Conservation (phyloP, 2,113 vertebrate species). For the Rhabdornis inornatus region DNA sequence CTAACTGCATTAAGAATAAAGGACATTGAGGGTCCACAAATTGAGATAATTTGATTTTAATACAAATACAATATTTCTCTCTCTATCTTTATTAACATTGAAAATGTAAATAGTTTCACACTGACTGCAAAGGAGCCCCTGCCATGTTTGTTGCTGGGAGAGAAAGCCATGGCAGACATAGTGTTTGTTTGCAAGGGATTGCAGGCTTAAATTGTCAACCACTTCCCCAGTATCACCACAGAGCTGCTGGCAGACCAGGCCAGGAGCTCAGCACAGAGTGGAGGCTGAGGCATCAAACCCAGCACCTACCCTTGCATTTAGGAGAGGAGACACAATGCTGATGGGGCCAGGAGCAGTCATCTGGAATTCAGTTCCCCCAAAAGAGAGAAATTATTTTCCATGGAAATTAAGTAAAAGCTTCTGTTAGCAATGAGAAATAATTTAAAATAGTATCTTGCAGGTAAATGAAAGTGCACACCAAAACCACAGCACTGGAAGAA, state of each 20-base stretch:
- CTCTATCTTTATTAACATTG: not conserved
- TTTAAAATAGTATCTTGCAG: accelerated
- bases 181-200: not conserved
- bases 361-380: not conserved
- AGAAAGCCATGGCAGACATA: not conserved
- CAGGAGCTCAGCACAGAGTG: not conserved
- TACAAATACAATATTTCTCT: not conserved
- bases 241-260: not conserved
- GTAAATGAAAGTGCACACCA: not conserved
- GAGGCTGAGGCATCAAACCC: not conserved
- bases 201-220: not conserved
- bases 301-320: not conserved
- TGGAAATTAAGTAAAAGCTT: not conserved
- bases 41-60: not conserved
- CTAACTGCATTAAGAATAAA: not conserved
- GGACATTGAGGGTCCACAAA: not conserved
- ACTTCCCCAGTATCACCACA: accelerated
- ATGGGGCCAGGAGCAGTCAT: not conserved
- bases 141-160: not conserved
- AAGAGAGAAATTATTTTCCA: not conserved
- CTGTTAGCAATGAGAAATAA: not conserved
- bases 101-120: not conserved
- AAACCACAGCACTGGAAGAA: not conserved
- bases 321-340: not conserved
- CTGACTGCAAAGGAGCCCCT: not conserved